Evolutionary conservation across 2,113 vertebrate species (phyloP).

Genomic region (Eptesicus fuscus): DNA sequence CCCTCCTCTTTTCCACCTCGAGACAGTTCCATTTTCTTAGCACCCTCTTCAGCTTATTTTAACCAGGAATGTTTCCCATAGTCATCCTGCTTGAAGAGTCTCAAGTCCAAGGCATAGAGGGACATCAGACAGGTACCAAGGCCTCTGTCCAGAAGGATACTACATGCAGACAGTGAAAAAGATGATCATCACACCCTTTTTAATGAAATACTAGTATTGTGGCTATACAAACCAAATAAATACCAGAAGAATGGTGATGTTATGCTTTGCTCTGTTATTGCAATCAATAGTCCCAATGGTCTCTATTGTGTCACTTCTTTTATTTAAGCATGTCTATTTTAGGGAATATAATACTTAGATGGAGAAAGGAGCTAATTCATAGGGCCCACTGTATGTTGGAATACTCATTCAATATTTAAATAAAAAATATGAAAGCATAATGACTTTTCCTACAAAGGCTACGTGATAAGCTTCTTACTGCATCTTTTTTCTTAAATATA

Average conservation of each 20-base stretch:
- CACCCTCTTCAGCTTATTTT: background rate
- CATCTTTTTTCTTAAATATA: background rate
- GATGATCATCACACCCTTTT: background rate
- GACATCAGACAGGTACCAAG: background rate
- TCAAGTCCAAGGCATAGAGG: background rate
- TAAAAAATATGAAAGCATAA: background rate
- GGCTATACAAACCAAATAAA: background rate
- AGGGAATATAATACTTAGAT: background rate
- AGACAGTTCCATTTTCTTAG: background rate
- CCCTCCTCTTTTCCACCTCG: background rate
- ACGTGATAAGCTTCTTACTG: background rate
- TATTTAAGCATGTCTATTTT: background rate
- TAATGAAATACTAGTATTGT: background rate
- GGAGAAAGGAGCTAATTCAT: background rate
- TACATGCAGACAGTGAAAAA: background rate
- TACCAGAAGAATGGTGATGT: background rate
- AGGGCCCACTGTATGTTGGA: background rate
- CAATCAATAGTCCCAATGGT: background rate
- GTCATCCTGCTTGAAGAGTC: background rate
- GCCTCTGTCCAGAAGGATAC: background rate
- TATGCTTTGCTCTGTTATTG: background rate
- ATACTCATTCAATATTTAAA: constrained; percentile 40
- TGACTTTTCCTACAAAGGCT: background rate
- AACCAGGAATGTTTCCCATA: background rate
- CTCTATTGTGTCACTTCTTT: background rate